These are phyloP conservation scores for Leptocoma aspasia DNA, from an alignment of 2,113 vertebrate genomes.

Conservation along the genomic window DNA sequence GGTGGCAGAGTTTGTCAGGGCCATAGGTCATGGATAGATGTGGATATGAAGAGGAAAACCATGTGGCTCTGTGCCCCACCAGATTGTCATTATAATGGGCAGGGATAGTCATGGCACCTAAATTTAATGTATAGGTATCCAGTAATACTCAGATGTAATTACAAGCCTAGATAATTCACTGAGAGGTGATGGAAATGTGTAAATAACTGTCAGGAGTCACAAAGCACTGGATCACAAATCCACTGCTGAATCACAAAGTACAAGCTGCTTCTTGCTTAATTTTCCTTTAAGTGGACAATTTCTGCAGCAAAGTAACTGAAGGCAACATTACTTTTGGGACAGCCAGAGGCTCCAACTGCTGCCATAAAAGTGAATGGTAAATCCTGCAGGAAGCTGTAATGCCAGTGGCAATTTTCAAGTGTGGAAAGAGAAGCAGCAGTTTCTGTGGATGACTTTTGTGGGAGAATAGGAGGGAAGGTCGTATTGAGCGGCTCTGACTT, in stretches of 20 bases:
- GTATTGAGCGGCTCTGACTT: neutral
- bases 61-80: neutral
- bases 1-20: neutral
- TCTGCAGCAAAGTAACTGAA: neutral
- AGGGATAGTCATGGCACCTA: neutral
- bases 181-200: neutral
- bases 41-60: neutral
- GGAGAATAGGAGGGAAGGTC: neutral
- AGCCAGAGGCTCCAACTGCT: neutral
- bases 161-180: neutral
- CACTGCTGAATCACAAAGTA: too few relatives aligned
- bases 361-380: neutral
- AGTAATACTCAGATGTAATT: neutral
- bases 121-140: neutral
- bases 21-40: fast-evolving
- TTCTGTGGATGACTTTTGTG: neutral
- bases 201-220: neutral
- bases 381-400: neutral
- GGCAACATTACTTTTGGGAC: neutral
- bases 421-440: neutral
- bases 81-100: neutral
- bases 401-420: neutral
- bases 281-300: neutral
- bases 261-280: neutral
- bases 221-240: neutral